Evolutionary conservation across 30 jellyfish, hydroid and myxozoan species (phyloP).

Genomic region (Aurelia sp.): DNA sequence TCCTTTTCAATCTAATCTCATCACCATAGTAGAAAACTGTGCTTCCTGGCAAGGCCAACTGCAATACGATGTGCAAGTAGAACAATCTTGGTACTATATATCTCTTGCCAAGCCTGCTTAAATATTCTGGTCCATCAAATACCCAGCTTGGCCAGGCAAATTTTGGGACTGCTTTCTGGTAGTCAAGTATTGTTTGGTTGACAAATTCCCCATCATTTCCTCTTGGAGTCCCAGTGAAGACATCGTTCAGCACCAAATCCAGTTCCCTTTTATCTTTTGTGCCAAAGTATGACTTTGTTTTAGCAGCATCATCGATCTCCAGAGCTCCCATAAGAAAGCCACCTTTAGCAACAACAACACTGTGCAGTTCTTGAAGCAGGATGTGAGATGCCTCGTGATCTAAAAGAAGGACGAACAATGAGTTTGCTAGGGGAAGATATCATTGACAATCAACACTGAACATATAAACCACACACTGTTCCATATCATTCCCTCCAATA

Average conservation of each 20-base stretch:
- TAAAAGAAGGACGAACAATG: background rate
- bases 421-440: too few species aligned
- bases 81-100: background rate
- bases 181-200: slow-evolving; percentile 21
- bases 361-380: slow-evolving; percentile 32
- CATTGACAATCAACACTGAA: too few species aligned
- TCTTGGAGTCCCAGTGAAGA: slow-evolving; percentile 30
- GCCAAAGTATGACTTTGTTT: slow-evolving; percentile 46
- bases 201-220: slow-evolving; percentile 1
- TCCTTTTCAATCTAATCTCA: slow-evolving; percentile 51
- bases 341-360: slow-evolving; percentile 38
- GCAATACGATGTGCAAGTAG: slow-evolving; percentile 34
- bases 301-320: slow-evolving; percentile 19
- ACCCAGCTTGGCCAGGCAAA: slow-evolving; percentile 80
- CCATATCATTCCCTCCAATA: too few species aligned
- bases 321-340: slow-evolving; percentile 61
- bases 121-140: slow-evolving; percentile 50
- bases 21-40: slow-evolving; percentile 75
- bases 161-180: slow-evolving; percentile 30
- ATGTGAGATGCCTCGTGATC: slow-evolving; percentile 65
- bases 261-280: slow-evolving; percentile 43
- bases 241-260: slow-evolving; percentile 55
- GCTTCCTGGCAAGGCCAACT: slow-evolving; percentile 66
- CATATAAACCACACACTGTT: too few species aligned
- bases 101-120: slow-evolving; percentile 28